phyloP scores from a whole-genome alignment of 2,113 vertebrate genomes.

The Falcunculus frontatus region DNA sequence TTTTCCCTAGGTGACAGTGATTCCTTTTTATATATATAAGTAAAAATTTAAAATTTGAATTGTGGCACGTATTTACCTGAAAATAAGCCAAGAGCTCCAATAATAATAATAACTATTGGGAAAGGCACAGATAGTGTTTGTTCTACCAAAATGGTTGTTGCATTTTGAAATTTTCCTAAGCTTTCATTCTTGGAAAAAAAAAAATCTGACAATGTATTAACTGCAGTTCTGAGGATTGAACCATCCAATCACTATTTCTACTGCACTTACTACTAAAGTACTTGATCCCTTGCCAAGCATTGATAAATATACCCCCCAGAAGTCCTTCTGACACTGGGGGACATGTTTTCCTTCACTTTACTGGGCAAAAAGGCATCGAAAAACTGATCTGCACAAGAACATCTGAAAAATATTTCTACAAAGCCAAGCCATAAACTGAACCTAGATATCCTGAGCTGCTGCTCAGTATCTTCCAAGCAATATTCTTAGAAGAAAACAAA shows the following conservation, averaged over 20 bases:
- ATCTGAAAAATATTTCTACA: not conserved
- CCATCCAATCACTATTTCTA: not conserved
- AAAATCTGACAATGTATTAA: not conserved
- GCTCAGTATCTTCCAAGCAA: not conserved
- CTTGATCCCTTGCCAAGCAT: not conserved
- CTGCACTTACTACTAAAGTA: not conserved
- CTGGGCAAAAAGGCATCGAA: not conserved
- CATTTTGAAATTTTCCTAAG: not conserved
- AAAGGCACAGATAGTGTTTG: not conserved
- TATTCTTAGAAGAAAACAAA: not conserved
- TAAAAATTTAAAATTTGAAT: not conserved
- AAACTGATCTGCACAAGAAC: not conserved
- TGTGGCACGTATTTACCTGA: not conserved
- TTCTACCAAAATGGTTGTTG: not conserved
- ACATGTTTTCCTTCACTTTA: not conserved
- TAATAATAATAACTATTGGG: not conserved
- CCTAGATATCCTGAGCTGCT: not conserved
- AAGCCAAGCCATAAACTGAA: not conserved
- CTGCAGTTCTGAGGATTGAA: not conserved
- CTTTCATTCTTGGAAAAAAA: not conserved
- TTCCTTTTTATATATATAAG: not conserved
- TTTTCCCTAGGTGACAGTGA: not conserved
- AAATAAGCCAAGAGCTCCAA: not conserved
- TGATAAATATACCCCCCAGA: not conserved
- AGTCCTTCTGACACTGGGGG: not conserved